Conservation (phyloP, 2,797 vertebrate genomes). For the Moxostoma hubbsi region DNA sequence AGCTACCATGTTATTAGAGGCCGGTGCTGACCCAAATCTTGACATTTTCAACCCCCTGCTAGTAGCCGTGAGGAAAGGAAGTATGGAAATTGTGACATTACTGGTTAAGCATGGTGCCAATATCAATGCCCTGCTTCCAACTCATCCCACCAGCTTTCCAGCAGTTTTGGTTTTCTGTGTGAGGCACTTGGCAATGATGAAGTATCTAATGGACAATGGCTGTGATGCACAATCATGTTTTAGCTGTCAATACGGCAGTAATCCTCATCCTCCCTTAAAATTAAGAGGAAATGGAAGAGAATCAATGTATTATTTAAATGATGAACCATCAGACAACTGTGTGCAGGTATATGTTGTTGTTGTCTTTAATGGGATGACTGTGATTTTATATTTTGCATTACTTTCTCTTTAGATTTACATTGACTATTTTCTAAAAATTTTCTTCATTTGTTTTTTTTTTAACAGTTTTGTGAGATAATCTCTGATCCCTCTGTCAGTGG, state of each 20-base stretch:
- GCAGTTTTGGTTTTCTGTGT: conserved; percentile 86
- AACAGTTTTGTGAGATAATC: conserved; percentile 90
- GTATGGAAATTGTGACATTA: conserved; percentile 80
- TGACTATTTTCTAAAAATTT: too few species aligned
- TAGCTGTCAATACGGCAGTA: conserved; percentile 79
- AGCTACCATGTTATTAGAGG: conserved; percentile 81
- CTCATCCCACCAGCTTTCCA: conserved; percentile 85
- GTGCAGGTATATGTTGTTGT: conserved; percentile 75
- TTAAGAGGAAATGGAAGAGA: conserved; percentile 49
- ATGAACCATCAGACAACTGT: conserved; percentile 56
- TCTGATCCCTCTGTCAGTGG: conserved; percentile 73
- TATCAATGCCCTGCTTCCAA: conserved; percentile 81
- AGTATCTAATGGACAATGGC: conserved; percentile 87
- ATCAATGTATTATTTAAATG: conserved; percentile 56
- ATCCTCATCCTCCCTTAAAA: conserved; percentile 77
- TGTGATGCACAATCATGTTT: conserved; percentile 85
- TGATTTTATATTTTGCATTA: not conserved
- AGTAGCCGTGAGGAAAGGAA: conserved; percentile 84
- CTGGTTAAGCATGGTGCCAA: conserved; percentile 85
- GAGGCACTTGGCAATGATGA: conserved; percentile 82
- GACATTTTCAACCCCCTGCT: conserved; percentile 88
- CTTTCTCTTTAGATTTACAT: not conserved
- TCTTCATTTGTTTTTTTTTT: conserved; percentile 16
- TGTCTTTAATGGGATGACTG: not conserved
- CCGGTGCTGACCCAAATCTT: conserved; percentile 85